Percentiles rank a stretch among this genome's conserved stretches.
Evolutionary conservation across 1,140 invertebrate species (phyloP).

Genomic region (Dreissena rostriformis): DNA sequence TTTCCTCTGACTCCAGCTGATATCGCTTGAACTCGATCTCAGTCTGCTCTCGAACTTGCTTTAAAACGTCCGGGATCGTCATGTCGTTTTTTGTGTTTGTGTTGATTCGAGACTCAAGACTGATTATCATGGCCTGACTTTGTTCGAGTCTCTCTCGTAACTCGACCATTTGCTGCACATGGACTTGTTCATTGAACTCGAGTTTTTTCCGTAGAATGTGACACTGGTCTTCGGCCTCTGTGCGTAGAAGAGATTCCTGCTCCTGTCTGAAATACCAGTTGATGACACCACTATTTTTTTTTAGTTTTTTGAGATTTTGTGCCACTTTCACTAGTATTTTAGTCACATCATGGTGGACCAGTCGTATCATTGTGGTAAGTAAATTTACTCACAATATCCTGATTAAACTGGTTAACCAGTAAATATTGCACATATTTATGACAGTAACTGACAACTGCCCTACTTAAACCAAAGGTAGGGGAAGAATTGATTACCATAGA

Average conservation of each 20-base stretch:
- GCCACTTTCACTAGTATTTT: background rate
- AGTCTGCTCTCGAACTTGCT: conserved; percentile 67
- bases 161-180: conserved; percentile 61
- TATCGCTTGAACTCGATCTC: conserved; percentile 69
- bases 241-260: conserved; percentile 63
- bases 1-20: conserved; percentile 68
- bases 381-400: no score
- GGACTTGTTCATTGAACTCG: conserved; percentile 68
- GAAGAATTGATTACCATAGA: no score
- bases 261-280: conserved; percentile 63
- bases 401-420: no score
- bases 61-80: conserved; percentile 66
- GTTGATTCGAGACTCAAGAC: conserved; percentile 66
- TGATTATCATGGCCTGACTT: conserved; percentile 65
- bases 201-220: conserved; percentile 70
- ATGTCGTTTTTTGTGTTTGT: conserved; percentile 61
- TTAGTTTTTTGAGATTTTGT: background rate
- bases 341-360: background rate
- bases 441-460: no score
- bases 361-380: background rate
- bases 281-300: background rate
- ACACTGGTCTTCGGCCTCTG: conserved; percentile 64
- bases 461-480: no score
- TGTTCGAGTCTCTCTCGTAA: conserved; percentile 62
- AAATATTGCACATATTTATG: no score